A percentile compares a stretch with the other conserved stretches of the same genome.
Evolutionary conservation across 2,113 vertebrate genomes (phyloP).

Genomic region (Lathamus discolor): DNA sequence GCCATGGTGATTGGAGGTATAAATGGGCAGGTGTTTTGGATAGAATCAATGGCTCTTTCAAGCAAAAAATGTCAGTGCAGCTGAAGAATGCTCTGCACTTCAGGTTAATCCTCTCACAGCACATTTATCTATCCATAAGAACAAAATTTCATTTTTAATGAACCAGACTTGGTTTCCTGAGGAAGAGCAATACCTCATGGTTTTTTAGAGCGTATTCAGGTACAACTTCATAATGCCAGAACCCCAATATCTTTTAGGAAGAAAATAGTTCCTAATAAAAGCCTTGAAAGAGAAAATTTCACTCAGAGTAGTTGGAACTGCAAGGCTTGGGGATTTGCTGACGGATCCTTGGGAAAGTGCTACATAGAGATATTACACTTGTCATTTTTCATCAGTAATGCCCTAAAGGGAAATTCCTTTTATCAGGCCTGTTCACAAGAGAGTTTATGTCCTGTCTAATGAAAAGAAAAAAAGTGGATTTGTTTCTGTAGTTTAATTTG

Average conservation of each 20-base stretch:
- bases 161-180: not conserved
- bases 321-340: not conserved
- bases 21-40: not conserved
- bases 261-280: not conserved
- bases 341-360: not conserved
- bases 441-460: constrained; percentile 12
- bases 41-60: not conserved
- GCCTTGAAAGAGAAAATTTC: not conserved
- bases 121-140: not conserved
- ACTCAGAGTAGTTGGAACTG: not conserved
- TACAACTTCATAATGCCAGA: not conserved
- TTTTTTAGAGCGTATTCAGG: not conserved
- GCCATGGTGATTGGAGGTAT: not conserved
- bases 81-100: not conserved
- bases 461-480: not conserved
- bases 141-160: not conserved
- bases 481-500: constrained; percentile 25
- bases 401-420: constrained; percentile 20
- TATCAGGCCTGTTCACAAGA: constrained; percentile 1
- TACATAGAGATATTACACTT: constrained; percentile 25
- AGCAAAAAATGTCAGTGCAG: not conserved
- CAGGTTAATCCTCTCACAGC: not conserved
- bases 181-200: not conserved
- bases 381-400: constrained; percentile 29
- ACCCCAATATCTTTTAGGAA: not conserved